Percentiles rank a stretch among this genome's conserved stretches.
These are phyloP conservation scores for Coptotermes formosanus DNA, from an alignment of 1,140 invertebrate species.

Conservation along the genomic window DNA sequence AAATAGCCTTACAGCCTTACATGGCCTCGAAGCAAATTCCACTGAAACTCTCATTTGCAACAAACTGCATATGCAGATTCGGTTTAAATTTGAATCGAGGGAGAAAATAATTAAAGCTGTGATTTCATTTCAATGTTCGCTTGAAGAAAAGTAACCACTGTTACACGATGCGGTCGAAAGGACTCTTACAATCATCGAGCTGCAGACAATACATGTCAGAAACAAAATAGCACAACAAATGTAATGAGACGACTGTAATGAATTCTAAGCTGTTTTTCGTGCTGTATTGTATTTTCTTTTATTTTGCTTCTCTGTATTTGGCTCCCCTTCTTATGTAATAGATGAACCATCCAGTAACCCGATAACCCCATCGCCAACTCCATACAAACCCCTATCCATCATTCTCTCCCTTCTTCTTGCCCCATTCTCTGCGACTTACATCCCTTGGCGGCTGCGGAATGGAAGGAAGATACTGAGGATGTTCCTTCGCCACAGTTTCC, in stretches of 20 bases:
- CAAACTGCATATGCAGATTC: too few relatives aligned
- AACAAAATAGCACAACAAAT: neutral
- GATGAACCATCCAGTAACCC: slow-evolving; percentile 17
- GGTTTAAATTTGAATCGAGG: too few relatives aligned
- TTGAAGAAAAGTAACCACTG: too few relatives aligned
- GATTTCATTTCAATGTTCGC: too few relatives aligned
- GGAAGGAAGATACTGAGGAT: neutral
- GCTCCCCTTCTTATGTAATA: neutral
- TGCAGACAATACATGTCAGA: too few relatives aligned
- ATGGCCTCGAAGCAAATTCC: too few relatives aligned
- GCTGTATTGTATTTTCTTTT: neutral
- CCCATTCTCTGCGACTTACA: neutral
- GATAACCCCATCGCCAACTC: slow-evolving; percentile 8
- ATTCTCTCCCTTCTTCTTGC: neutral
- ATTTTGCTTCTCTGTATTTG: neutral
- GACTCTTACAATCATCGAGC: too few relatives aligned
- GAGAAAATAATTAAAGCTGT: too few relatives aligned
- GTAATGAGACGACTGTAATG: neutral
- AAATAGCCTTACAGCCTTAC: too few relatives aligned
- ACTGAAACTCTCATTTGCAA: too few relatives aligned
- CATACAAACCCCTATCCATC: slow-evolving; percentile 14
- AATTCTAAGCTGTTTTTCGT: neutral
- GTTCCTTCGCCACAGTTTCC: neutral
- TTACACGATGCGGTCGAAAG: too few relatives aligned
- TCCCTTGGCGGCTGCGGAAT: neutral